These are phyloP conservation scores for Alectura lathami DNA, from an alignment of 2,113 vertebrate genomes.

Conservation along the genomic window DNA sequence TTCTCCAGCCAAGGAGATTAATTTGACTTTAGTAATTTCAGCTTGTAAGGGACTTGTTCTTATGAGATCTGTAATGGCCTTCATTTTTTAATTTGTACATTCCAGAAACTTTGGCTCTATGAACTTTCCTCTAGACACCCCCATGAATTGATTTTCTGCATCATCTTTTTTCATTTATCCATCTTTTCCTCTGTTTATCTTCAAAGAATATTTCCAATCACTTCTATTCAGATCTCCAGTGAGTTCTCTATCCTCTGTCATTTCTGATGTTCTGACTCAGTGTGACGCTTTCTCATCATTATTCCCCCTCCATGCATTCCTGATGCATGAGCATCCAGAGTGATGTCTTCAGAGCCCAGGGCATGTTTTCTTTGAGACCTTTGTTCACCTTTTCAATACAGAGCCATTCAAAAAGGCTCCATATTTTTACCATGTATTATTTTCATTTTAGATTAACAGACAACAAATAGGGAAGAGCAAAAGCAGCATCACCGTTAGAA, in stretches of 20 bases:
- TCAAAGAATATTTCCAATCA: constrained; percentile 21
- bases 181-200: neutral
- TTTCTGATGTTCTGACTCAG: constrained; percentile 32
- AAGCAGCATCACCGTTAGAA: neutral
- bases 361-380: neutral
- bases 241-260: neutral
- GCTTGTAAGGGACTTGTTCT: neutral
- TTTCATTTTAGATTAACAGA: constrained; percentile 26
- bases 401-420: neutral
- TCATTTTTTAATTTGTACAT: constrained; percentile 20
- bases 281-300: neutral
- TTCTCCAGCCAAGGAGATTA: neutral
- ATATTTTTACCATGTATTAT: neutral
- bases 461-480: constrained; percentile 25
- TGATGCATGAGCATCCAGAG: neutral
- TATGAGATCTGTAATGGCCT: neutral
- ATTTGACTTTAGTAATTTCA: neutral
- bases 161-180: neutral
- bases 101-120: neutral
- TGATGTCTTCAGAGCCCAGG: neutral
- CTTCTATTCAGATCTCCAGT: neutral
- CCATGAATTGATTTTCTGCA: neutral
- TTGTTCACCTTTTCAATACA: constrained; percentile 15
- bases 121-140: neutral
- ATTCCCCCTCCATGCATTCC: neutral